These are phyloP conservation scores for Chrosomus eos DNA, from an alignment of 2,797 vertebrate species.

Conservation along the genomic window DNA sequence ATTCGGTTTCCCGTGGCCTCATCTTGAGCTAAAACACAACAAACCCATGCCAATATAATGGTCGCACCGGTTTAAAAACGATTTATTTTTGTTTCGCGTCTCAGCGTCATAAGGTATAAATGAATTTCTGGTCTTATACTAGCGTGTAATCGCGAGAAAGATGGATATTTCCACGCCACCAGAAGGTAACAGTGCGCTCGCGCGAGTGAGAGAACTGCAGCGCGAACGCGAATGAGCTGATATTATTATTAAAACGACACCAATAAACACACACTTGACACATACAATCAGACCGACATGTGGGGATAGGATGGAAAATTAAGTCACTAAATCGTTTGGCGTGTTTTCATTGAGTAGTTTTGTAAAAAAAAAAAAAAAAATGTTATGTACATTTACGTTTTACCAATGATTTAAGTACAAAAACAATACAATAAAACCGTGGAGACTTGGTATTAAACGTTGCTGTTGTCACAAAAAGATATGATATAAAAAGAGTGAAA, in stretches of 20 bases:
- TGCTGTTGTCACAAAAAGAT: background rate
- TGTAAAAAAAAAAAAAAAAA: too few relatives aligned
- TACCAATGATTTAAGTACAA: too few relatives aligned
- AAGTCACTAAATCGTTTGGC: background rate
- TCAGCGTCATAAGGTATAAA: background rate
- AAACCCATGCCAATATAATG: background rate
- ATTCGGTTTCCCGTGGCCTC: constrained; percentile 33
- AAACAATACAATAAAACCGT: too few relatives aligned
- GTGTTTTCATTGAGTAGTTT: background rate
- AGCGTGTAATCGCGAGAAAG: background rate
- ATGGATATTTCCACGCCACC: constrained; percentile 77
- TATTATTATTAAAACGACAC: background rate
- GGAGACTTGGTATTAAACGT: background rate
- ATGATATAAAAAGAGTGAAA: background rate
- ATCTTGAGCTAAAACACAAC: background rate
- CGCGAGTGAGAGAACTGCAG: background rate
- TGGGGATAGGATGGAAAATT: background rate
- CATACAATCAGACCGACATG: background rate
- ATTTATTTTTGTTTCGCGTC: background rate
- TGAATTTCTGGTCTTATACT: background rate
- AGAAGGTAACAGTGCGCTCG: constrained; percentile 70
- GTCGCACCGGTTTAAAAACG: background rate
- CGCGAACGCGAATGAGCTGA: background rate
- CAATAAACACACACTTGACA: background rate
- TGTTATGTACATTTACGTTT: too few relatives aligned